Conservation (phyloP, 2,797 vertebrate genomes). For the Pantherophis vulpinus region DNA sequence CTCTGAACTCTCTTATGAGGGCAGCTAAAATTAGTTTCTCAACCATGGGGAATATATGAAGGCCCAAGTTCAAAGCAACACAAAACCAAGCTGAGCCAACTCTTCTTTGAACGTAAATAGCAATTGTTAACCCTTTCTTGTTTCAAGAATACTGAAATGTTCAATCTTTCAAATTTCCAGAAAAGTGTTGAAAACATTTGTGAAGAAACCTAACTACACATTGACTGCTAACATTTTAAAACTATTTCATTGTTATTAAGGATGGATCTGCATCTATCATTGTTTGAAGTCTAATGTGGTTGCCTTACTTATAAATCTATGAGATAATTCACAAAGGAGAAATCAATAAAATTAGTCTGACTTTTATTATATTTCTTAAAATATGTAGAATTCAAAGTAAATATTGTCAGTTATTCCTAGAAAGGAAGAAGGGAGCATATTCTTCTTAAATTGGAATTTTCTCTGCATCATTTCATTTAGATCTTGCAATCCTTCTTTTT, state of each 20-base stretch:
- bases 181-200: not conserved
- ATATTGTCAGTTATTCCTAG: not conserved
- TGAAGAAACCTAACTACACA: not conserved
- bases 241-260: not conserved
- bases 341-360: not conserved
- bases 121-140: not conserved
- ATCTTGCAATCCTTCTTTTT: not conserved
- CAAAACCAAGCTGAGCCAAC: not conserved
- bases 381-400: not conserved
- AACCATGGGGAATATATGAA: not conserved
- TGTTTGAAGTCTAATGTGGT: not conserved
- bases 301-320: not conserved
- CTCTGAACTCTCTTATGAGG: not conserved
- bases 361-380: not conserved
- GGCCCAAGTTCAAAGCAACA: not conserved
- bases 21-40: not conserved
- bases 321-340: not conserved
- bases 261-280: not conserved
- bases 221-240: not conserved
- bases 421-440: not conserved
- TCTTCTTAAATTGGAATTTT: not conserved
- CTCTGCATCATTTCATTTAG: not conserved
- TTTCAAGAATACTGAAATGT: not conserved
- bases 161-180: constrained; percentile 7
- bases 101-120: constrained; percentile 2